Percentiles rank a stretch among this genome's conserved stretches.
Evolutionary conservation across 2,888 invertebrate species (phyloP).

Genomic region (Cosmopolites sordidus): DNA sequence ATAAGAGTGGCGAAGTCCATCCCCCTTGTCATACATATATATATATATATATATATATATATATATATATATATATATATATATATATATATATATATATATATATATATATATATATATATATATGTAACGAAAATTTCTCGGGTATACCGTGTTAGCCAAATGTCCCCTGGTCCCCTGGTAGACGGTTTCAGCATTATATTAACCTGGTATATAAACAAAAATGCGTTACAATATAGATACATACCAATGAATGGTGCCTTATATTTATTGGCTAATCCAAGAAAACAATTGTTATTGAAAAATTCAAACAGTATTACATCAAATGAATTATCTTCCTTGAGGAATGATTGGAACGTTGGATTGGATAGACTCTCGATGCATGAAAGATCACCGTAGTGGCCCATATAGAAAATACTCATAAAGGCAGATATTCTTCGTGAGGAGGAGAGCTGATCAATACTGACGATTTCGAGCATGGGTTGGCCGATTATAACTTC

Average conservation of each 20-base stretch:
- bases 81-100: background rate
- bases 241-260: slow-evolving; percentile 50
- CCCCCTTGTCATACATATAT: too few species aligned
- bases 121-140: background rate
- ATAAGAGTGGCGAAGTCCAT: too few species aligned
- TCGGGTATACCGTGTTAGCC: too few species aligned
- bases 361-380: background rate
- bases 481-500: background rate
- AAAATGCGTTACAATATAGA: background rate
- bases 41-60: background rate
- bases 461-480: background rate
- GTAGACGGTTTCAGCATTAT: too few species aligned
- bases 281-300: slow-evolving; percentile 67
- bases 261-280: slow-evolving; percentile 58
- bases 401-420: background rate
- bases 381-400: background rate
- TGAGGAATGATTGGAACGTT: slow-evolving; percentile 37
- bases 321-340: slow-evolving; percentile 57
- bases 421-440: background rate
- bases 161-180: too few species aligned
- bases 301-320: slow-evolving; percentile 64
- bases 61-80: background rate
- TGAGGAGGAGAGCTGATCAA: background rate
- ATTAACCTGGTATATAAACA: too few species aligned
- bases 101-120: background rate